Evolutionary conservation across 2,888 invertebrate species (phyloP), one percentile per base, ranked within the genome.

Genomic region (Craniophora ligustri): DNA sequence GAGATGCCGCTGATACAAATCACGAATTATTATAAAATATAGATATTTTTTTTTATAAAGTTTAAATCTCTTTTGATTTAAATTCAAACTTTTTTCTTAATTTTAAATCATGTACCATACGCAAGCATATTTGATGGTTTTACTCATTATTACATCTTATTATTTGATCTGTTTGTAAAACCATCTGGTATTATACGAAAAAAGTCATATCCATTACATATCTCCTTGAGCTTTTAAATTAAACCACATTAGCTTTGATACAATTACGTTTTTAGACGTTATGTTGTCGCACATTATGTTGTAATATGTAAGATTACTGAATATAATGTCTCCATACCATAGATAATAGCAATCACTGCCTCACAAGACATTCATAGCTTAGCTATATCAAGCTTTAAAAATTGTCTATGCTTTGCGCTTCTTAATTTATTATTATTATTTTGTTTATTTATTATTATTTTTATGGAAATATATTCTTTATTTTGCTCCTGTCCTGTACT

Each of bases 311-410:
- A 75, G 59, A 67, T 41, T 66, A 66, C 44, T 57, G 57, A 59
- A 62, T 64, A 76, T 42, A 71, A 76, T 72, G 75, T 80, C 72
- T 77, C 79, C 79, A 79, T 86, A 78, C 72, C 76, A 87, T 88
- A 87, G 85, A 85, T 76, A 72, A 85, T 86, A 88, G 92, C 91
- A 91, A 90, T 92, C 92, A 93, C 92, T 93, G 93, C 92, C 92
- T 93, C 93, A 91, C 93, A 85, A 88, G 82, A 92, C 92, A 93
- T 92, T 92, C 93, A 91, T 92, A 90, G 93, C 92, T 92, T 91
- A 87, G 83, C 87, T 85, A 84, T 87, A 83, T 82, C 82, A 84
- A 89, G 90, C 91, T 90, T 89, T 78, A 85, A 87, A 84, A 81
- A 74, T 81, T 85, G 85, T 89, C 86, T 89, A 86, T 87, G 91